Conservation (phyloP, 2,888 invertebrate genomes). For the Chymomyza amoena region DNA sequence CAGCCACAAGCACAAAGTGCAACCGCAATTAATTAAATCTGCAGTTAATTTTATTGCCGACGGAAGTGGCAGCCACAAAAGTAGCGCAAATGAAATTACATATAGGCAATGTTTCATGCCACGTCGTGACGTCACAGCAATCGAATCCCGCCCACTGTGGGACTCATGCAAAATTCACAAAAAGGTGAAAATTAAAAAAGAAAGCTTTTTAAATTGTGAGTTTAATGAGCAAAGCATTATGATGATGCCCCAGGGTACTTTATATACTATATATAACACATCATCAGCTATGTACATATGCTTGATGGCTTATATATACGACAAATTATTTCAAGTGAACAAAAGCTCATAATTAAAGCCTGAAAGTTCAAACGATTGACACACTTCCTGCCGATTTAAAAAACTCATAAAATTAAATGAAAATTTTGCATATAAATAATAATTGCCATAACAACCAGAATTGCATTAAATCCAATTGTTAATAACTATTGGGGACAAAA, state of each 20-base stretch:
- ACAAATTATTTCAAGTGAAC: too few relatives aligned
- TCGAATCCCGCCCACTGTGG: neutral
- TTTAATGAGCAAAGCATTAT: neutral
- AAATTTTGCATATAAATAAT: neutral
- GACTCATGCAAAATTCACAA: neutral
- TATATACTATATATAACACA: too few relatives aligned
- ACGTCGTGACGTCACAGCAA: neutral
- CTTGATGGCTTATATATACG: neutral
- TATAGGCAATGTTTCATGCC: slow-evolving; percentile 17
- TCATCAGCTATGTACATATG: neutral
- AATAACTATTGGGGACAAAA: too few relatives aligned
- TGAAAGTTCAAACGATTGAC: neutral
- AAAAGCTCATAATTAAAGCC: neutral
- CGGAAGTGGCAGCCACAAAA: slow-evolving; percentile 53
- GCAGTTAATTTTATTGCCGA: slow-evolving; percentile 50
- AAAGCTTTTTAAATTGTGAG: too few relatives aligned
- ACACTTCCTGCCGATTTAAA: neutral
- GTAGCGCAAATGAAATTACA: slow-evolving; percentile 48
- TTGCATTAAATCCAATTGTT: too few relatives aligned
- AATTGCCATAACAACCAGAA: too few relatives aligned
- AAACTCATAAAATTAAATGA: neutral
- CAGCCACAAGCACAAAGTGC: slow-evolving; percentile 36
- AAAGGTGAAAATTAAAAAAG: neutral
- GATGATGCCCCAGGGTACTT: too few relatives aligned
- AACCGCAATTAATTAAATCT: slow-evolving; percentile 58